phyloP scores from a whole-genome alignment of 2,888 invertebrate genomes.

The Oasisia sp. region DNA sequence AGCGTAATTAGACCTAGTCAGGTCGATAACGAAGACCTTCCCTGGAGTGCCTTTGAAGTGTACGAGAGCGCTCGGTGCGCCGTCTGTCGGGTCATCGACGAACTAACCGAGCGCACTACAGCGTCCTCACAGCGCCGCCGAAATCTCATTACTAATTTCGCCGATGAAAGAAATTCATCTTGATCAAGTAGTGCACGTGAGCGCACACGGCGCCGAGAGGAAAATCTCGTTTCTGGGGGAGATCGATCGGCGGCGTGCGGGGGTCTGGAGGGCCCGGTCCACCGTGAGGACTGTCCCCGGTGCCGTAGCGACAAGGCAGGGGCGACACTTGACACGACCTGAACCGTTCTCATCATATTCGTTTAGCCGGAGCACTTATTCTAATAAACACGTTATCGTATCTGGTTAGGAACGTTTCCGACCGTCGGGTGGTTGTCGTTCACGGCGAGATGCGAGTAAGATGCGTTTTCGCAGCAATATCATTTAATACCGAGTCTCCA shows the following conservation, averaged over 20 bases:
- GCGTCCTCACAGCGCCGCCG: neutral
- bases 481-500: too few species aligned
- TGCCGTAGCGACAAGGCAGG: neutral
- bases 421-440: too few species aligned
- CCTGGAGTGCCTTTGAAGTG: neutral
- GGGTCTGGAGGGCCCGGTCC: neutral
- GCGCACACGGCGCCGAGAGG: neutral
- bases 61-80: neutral
- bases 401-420: neutral
- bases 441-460: too few species aligned
- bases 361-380: neutral
- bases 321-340: neutral
- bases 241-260: neutral
- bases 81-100: neutral
- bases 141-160: constrained; percentile 2
- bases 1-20: neutral
- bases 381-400: neutral
- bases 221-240: neutral
- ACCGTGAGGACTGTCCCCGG: neutral
- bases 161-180: neutral
- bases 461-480: too few species aligned
- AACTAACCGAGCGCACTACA: neutral
- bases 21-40: neutral
- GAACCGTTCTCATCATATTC: neutral
- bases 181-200: neutral